A percentile compares a stretch with the other conserved stretches of the same genome.
Evolutionary conservation across 2,113 vertebrate genomes (phyloP).

Genomic region (Narcine bancroftii): DNA sequence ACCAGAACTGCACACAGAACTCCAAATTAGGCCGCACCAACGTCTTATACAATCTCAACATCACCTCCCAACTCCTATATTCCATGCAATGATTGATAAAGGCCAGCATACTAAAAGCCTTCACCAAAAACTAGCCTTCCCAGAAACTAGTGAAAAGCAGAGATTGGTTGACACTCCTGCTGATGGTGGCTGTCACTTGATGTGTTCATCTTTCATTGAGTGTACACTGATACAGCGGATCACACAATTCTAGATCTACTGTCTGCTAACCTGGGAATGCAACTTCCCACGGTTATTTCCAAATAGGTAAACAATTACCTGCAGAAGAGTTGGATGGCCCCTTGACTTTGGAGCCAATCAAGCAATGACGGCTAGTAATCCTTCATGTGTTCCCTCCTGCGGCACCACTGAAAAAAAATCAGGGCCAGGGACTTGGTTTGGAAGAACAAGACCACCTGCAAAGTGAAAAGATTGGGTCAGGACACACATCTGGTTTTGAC

Average conservation of each 20-base stretch:
- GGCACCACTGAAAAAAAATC: background rate
- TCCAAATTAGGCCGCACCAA: no score
- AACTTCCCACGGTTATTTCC: background rate
- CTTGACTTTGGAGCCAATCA: background rate
- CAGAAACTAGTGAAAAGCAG: background rate
- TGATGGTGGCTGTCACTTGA: background rate
- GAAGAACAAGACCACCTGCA: background rate
- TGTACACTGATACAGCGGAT: background rate
- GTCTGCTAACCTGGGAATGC: background rate
- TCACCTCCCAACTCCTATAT: no score
- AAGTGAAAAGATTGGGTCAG: no score
- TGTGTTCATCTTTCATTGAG: background rate
- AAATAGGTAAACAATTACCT: background rate
- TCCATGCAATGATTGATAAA: no score
- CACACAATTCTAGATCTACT: background rate
- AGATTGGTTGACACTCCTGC: background rate
- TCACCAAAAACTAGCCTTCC: no score
- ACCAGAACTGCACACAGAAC: no score
- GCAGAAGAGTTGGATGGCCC: background rate
- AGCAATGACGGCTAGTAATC: background rate
- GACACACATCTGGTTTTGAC: no score
- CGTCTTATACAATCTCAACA: no score
- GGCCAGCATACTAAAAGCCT: no score
- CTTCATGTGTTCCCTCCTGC: background rate
- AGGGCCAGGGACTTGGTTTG: background rate